These are phyloP conservation scores for Artemia franciscana DNA, from an alignment of 1,140 invertebrate species.

Conservation along the genomic window DNA sequence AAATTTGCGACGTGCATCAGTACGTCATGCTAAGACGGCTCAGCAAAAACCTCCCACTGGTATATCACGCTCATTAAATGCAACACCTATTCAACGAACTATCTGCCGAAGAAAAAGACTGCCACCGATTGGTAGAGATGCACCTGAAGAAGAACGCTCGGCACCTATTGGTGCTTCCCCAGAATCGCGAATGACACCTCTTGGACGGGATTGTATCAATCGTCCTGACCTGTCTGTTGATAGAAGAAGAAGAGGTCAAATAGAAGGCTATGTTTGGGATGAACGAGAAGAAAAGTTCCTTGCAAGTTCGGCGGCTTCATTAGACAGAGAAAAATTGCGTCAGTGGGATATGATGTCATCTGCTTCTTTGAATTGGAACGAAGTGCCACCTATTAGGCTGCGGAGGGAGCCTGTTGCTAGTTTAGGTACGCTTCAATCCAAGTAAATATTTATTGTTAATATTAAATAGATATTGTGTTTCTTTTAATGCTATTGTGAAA, in stretches of 20 bases:
- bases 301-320: slow-evolving; percentile 30
- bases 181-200: slow-evolving; percentile 13
- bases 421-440: background rate
- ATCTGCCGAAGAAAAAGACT: background rate
- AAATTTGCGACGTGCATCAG: slow-evolving; percentile 43
- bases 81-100: background rate
- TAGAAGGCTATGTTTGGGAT: slow-evolving; percentile 25
- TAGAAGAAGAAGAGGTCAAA: slow-evolving; percentile 15
- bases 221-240: slow-evolving; percentile 15
- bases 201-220: slow-evolving; percentile 21
- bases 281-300: slow-evolving; percentile 23
- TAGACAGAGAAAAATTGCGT: slow-evolving; percentile 56
- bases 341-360: slow-evolving; percentile 60
- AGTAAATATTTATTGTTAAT: too few species aligned
- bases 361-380: background rate
- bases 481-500: too few species aligned
- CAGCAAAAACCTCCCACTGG: background rate
- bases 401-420: background rate
- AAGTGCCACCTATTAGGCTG: background rate
- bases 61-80: too few species aligned
- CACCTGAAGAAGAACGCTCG: background rate
- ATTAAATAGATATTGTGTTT: too few species aligned
- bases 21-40: slow-evolving; percentile 37
- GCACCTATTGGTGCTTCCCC: background rate
- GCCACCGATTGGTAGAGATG: background rate